phyloP scores from a whole-genome alignment of 1,140 invertebrate genomes.

The Apis mellifera region DNA sequence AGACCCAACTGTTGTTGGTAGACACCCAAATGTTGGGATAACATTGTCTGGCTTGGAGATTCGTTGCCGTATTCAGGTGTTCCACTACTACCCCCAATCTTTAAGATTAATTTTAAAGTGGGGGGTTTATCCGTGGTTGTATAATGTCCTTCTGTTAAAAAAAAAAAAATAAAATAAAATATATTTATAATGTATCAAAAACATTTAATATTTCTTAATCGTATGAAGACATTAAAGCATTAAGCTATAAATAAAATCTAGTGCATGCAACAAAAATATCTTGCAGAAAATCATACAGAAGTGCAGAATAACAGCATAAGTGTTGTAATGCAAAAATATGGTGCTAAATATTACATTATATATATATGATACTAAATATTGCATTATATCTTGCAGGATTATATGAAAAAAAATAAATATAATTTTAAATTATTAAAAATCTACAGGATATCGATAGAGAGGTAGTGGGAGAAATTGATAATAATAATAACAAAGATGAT shows the following conservation, averaged over 20 bases:
- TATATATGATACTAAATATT: slow-evolving; percentile 30
- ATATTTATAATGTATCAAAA: not conserved
- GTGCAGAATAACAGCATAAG: slow-evolving; percentile 51
- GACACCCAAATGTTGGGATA: slow-evolving; percentile 72
- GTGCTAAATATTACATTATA: slow-evolving; percentile 17
- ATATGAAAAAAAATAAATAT: slow-evolving; percentile 28
- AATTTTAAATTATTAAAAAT: slow-evolving; percentile 53
- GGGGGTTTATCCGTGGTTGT: slow-evolving; percentile 83
- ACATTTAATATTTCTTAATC: slow-evolving; percentile 14
- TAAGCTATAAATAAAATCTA: slow-evolving; percentile 65
- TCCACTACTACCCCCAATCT: slow-evolving; percentile 87
- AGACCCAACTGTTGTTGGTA: slow-evolving; percentile 75
- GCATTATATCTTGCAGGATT: slow-evolving; percentile 26
- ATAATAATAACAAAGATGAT: slow-evolving; percentile 46
- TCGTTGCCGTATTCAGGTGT: slow-evolving; percentile 87
- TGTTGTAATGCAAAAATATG: slow-evolving; percentile 40
- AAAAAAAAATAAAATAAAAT: slow-evolving; percentile 43
- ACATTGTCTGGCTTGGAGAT: slow-evolving; percentile 78
- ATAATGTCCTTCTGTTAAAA: slow-evolving; percentile 74
- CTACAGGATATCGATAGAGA: slow-evolving; percentile 54
- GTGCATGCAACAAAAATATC: slow-evolving; percentile 64
- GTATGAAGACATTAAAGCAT: slow-evolving; percentile 17
- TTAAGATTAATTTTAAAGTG: slow-evolving; percentile 89
- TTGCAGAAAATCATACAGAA: slow-evolving; percentile 57
- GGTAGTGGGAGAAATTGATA: slow-evolving; percentile 35